phyloP scores from a whole-genome alignment of 2,888 invertebrate genomes.

The Achlya flavicornis region DNA sequence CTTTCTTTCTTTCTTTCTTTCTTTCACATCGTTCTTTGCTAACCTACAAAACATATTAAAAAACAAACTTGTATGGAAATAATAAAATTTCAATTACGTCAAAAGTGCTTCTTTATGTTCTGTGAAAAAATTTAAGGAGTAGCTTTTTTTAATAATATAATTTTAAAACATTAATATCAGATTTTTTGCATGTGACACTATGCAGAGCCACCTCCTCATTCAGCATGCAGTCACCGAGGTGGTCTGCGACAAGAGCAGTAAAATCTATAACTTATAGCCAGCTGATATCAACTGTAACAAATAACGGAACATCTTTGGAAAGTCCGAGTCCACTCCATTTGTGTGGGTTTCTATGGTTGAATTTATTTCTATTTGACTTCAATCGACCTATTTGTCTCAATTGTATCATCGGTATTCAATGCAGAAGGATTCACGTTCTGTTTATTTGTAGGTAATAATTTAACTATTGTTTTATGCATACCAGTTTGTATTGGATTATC shows the following conservation, averaged over 20 bases:
- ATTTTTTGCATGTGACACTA: too few species aligned
- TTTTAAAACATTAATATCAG: too few species aligned
- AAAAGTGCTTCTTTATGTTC: too few species aligned
- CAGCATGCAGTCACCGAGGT: background rate
- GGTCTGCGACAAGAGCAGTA: slow-evolving; percentile 20
- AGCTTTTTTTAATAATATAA: too few species aligned
- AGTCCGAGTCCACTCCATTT: slow-evolving; percentile 1
- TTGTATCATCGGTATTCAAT: slow-evolving; percentile 1
- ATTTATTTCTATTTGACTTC: slow-evolving; percentile 4
- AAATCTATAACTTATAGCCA: slow-evolving; percentile 32
- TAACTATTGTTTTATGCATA: background rate
- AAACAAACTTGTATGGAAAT: too few species aligned
- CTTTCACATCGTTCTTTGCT: too few species aligned
- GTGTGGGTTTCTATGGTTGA: slow-evolving; percentile 5
- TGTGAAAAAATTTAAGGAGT: too few species aligned
- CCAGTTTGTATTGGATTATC: slow-evolving; percentile 1
- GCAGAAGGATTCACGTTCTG: background rate
- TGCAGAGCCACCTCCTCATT: background rate
- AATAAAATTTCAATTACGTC: too few species aligned
- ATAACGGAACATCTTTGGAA: slow-evolving; percentile 25
- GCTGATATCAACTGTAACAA: slow-evolving; percentile 25
- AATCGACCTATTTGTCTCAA: slow-evolving; percentile 6
- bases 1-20: too few species aligned
- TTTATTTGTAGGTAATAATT: background rate
- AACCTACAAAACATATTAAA: too few species aligned